These are phyloP conservation scores for Cyanoliseus patagonus DNA, from an alignment of 2,113 vertebrate species.

Conservation along the genomic window DNA sequence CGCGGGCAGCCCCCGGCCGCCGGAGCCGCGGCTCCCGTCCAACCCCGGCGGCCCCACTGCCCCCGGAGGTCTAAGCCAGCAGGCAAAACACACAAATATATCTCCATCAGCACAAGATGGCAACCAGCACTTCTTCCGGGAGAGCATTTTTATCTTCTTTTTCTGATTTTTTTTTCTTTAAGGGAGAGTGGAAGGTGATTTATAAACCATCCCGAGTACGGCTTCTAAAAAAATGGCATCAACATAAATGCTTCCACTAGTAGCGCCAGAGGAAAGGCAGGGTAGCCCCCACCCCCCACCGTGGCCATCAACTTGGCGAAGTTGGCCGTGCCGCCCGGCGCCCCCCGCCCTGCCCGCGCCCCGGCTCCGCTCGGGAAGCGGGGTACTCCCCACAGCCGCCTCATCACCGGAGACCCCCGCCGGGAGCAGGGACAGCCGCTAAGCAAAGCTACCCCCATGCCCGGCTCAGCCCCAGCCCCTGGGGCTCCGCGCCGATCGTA, in stretches of 20 bases:
- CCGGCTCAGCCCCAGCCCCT: not conserved
- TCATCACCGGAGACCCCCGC: not conserved
- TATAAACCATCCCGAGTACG: not conserved
- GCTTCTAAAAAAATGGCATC: not conserved
- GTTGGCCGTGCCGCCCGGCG: not conserved
- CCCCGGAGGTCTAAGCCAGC: not conserved
- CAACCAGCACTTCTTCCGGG: constrained; percentile 57
- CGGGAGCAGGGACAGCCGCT: not conserved
- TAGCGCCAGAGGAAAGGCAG: not conserved
- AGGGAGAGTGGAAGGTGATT: not conserved
- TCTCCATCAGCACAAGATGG: constrained; percentile 70
- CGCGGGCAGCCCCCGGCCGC: not conserved
- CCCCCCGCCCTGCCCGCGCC: not conserved
- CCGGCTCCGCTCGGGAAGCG: not conserved
- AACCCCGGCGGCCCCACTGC: not conserved
- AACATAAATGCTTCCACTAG: not conserved
- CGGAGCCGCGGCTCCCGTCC: not conserved
- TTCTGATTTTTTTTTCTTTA: not conserved
- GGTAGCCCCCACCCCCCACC: not conserved
- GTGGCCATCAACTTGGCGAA: constrained; percentile 59
- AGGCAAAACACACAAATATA: constrained; percentile 16
- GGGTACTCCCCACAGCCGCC: not conserved
- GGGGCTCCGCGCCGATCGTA: not conserved
- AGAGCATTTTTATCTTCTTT: not conserved
- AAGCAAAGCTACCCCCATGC: not conserved